Base-by-base conservation (phyloP, 2,113 vertebrate genomes). In the Syngnathus typhle region DNA sequence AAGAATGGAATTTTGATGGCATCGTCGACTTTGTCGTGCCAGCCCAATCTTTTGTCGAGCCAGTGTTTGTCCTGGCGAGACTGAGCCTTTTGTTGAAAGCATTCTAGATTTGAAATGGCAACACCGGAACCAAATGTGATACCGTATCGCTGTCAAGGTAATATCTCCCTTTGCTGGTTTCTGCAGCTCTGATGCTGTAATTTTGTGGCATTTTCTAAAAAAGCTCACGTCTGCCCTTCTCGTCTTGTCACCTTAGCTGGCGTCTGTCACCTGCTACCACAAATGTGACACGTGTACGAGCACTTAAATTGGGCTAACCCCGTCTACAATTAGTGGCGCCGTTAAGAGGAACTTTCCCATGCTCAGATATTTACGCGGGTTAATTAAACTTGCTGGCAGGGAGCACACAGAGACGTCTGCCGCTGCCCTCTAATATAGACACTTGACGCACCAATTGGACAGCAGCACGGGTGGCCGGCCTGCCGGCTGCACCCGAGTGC, bases 291-390 rank as follows among this genome's bases (percentile, higher is more conserved):
- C 52, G 73, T 70, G 79, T 74, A 69, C 71, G 80, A 76, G 81
- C 68, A 73, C 80, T 83, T 79, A 77, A 71, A 76, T 79, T 77
- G 68, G 68, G 70, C 21, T 18, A 37, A 37, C 43, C 68, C 49
- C 78, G 71, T 44, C 81, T 84, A 61, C 85, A 89, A 77, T 89
- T 88, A 87, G 88, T 85, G 85, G 88, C 79, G 27, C 60, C 68
- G 82, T 85, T 76, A 85, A 87, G 83, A 80, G 80, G 46, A 77
- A 89, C 89, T 87, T 90, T 90, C 84, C 81, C 84, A 87, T 75
- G 85, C 88, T 88, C 88, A 86, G 85, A 89, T 86, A 88, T 87
- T 77, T 78, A 81, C 87, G 85, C 74, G 76, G 32, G 51, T 89
- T 85, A 87, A 85, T 87, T 87, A 88, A 87, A 75, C 83, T 72